Conservation (phyloP, 2,888 invertebrate genomes). For the Philereme vetulata region DNA sequence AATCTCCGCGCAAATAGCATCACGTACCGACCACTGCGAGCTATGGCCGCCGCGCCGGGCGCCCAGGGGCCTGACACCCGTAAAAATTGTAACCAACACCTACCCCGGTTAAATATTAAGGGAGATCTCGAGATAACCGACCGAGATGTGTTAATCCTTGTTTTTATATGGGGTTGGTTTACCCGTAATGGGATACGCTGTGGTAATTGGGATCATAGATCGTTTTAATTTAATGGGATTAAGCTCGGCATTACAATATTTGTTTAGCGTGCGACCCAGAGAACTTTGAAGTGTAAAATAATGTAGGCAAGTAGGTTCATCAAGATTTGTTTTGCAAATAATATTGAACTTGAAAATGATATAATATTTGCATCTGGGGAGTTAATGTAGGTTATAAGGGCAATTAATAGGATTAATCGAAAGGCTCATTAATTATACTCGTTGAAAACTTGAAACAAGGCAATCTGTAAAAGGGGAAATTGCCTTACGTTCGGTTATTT, state of each 20-base stretch:
- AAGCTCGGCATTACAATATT: conserved; percentile 26
- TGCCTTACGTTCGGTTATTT: conserved; percentile 71
- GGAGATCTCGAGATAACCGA: conserved; percentile 46
- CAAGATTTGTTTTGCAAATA: no score
- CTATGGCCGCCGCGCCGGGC: conserved; percentile 20
- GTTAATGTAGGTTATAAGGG: conserved; percentile 14
- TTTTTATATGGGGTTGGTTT: conserved; percentile 42
- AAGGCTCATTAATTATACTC: conserved; percentile 28
- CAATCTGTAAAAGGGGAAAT: conserved; percentile 60
- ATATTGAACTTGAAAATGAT: neutral
- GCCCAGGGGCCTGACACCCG: conserved; percentile 36
- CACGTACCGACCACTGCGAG: conserved; percentile 52
- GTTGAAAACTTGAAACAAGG: conserved; percentile 26
- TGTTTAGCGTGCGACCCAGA: conserved; percentile 9
- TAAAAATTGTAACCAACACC: conserved; percentile 53
- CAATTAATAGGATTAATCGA: conserved; percentile 24
- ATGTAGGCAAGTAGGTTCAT: neutral
- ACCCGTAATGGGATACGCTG: conserved; percentile 29
- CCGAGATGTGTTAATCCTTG: conserved; percentile 50
- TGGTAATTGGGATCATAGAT: conserved; percentile 38
- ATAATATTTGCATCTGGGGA: conserved; percentile 1
- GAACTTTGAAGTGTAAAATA: neutral
- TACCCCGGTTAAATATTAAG: conserved; percentile 49
- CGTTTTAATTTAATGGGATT: conserved; percentile 32
- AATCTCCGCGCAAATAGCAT: conserved; percentile 71